Conservation (phyloP, 2,888 invertebrate species). For the Eilema caniola region DNA sequence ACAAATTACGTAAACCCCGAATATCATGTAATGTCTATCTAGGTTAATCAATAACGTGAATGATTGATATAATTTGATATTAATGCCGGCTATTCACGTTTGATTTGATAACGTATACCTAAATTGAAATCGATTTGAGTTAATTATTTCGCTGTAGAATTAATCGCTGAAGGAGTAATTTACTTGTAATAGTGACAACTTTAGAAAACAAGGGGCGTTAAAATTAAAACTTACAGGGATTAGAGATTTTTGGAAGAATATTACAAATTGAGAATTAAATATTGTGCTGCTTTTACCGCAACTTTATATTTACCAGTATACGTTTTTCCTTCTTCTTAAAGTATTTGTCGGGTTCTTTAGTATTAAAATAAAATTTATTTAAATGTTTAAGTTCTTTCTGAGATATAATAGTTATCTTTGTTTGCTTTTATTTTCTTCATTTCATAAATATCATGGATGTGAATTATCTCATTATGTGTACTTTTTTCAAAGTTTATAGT, state of each 20-base stretch:
- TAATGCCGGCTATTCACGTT: slow-evolving; percentile 4
- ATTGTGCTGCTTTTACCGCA: too few species aligned
- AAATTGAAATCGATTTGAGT: background rate
- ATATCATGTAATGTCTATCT: background rate
- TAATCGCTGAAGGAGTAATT: slow-evolving; percentile 10
- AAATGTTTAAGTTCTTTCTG: too few species aligned
- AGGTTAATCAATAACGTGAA: slow-evolving; percentile 9
- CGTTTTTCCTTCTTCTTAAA: too few species aligned
- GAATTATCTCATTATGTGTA: too few species aligned
- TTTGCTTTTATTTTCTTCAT: too few species aligned
- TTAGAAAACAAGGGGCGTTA: background rate
- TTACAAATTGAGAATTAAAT: background rate
- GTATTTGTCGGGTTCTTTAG: too few species aligned
- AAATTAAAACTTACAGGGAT: background rate
- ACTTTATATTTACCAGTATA: too few species aligned
- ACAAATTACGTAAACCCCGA: background rate
- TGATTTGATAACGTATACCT: slow-evolving; percentile 9
- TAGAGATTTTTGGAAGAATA: background rate
- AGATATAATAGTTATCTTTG: too few species aligned
- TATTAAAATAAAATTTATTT: too few species aligned
- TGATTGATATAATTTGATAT: slow-evolving; percentile 8
- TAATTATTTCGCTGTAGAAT: slow-evolving; percentile 6
- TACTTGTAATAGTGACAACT: background rate
- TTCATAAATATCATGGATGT: too few species aligned
- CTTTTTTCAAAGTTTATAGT: too few species aligned